Evolutionary conservation across 2,888 invertebrate genomes (phyloP).

Genomic region (Anthophora plumipes): DNA sequence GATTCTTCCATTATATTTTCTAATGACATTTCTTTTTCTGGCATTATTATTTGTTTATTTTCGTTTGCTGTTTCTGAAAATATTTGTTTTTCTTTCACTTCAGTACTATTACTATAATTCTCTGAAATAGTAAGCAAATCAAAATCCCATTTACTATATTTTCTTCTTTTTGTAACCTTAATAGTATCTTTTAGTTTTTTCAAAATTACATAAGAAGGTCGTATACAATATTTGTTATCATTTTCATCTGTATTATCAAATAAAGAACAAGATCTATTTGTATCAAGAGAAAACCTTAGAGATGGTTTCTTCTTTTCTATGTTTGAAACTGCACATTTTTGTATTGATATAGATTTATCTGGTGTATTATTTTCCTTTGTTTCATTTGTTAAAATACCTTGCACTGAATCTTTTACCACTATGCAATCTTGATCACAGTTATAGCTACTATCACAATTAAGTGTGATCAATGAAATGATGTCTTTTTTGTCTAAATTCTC

Average conservation of each 20-base stretch:
- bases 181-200: conserved; percentile 71
- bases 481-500: conserved; percentile 1
- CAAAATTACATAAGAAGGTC: conserved; percentile 60
- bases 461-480: neutral
- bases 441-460: neutral
- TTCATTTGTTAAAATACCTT: neutral
- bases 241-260: conserved; percentile 37
- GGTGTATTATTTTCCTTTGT: neutral
- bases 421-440: neutral
- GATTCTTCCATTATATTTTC: conserved; percentile 3
- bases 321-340: conserved; percentile 8
- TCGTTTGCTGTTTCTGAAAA: neutral
- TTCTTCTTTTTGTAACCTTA: conserved; percentile 68
- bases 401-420: neutral
- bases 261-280: conserved; percentile 48
- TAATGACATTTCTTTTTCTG: neutral
- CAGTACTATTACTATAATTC: conserved; percentile 5
- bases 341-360: neutral
- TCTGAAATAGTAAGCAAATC: conserved; percentile 54
- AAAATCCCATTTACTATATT: conserved; percentile 61
- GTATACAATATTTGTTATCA: neutral
- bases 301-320: neutral
- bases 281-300: conserved; percentile 38
- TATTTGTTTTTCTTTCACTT: neutral
- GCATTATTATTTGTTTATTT: conserved; percentile 5